Base-by-base conservation (phyloP, 2,113 vertebrate genomes). In the Cebidichthys violaceus region DNA sequence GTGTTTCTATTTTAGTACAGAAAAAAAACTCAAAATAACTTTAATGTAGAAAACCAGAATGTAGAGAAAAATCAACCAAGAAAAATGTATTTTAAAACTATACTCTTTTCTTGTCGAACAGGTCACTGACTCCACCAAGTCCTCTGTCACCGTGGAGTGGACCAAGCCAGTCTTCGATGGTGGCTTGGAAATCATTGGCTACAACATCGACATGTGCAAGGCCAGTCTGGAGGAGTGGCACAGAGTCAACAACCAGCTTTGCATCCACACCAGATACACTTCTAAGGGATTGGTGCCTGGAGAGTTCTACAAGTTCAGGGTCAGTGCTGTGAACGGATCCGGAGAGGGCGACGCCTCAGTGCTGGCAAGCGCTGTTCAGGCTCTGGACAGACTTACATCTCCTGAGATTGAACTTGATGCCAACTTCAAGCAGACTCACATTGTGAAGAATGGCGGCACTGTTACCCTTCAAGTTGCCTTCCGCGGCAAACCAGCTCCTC, bases 161-260 rank as follows among this genome's bases (percentile, higher is more conserved):
- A 96, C 96, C 75, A 97, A 94, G 83, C 98, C 98, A 39, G 97
- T 98, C 74, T 99, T 99, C 89, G 98, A 99, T 66, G 98, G 98
- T 29, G 98, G 98, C 76, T 66, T 98, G 95, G 96, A 97, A 93
- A 97, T 99, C 78, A 99, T 99, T 89, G 98, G 98, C n/a, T 99
- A 99, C 85, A 96, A 99, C 78, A 97, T 99, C 77, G 98, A 99
- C 84, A 99, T 98, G 97, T 98, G 97, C 93, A 99, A 99, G 91
- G 97, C 97, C 90, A 97, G 97, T 87, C 96, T 99, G 22, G 97
- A 96, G 89, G 94, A 97, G 87, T 99, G 98, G 98, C 97, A 97
- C 89, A 97, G 97, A 93, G 97, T 98, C 62, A 99, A 99, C 69
- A 93, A 79, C 60, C 96, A 99, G 91, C 95, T 96, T 31, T 98